phyloP scores from a whole-genome alignment of 1,140 invertebrate genomes.

The Zaprionus nigranus region DNA sequence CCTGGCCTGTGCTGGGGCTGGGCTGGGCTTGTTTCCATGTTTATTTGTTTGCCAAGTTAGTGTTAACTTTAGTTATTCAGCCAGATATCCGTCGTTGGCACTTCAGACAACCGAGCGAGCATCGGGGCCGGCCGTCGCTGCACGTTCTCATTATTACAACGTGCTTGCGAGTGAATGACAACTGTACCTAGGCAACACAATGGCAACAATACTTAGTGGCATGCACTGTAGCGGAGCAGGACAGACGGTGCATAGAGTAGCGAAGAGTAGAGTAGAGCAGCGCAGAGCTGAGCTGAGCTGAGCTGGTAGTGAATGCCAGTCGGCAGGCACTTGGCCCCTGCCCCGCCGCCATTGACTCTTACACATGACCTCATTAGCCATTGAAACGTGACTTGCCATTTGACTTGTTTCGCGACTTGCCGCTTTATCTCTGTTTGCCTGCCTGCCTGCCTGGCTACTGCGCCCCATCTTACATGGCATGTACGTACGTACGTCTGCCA shows the following conservation, averaged over 20 bases:
- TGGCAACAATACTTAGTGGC: conserved; percentile 46
- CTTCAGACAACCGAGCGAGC: conserved; percentile 56
- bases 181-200: conserved; percentile 76
- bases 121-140: conserved; percentile 32
- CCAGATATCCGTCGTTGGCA: conserved; percentile 77
- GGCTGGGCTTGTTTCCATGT: conserved; percentile 63
- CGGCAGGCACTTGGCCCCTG: conserved; percentile 30
- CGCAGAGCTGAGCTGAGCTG: no score
- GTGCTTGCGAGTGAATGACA: conserved; percentile 68
- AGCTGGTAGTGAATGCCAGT: conserved; percentile 16
- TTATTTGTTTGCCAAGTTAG: conserved; percentile 83
- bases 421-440: conserved; percentile 42
- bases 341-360: conserved; percentile 66
- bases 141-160: conserved; percentile 79
- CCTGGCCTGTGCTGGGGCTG: conserved; percentile 23
- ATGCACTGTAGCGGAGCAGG: conserved; percentile 9
- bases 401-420: conserved; percentile 76
- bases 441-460: conserved; percentile 7
- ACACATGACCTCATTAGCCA: conserved; percentile 84
- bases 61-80: conserved; percentile 83
- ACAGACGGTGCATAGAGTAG: neutral
- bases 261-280: conserved; percentile 7
- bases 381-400: conserved; percentile 82
- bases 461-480: conserved; percentile 10
- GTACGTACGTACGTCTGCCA: conserved; percentile 2